Conservation (phyloP, 2,113 vertebrate genomes). For the Tragelaphus strepsiceros region DNA sequence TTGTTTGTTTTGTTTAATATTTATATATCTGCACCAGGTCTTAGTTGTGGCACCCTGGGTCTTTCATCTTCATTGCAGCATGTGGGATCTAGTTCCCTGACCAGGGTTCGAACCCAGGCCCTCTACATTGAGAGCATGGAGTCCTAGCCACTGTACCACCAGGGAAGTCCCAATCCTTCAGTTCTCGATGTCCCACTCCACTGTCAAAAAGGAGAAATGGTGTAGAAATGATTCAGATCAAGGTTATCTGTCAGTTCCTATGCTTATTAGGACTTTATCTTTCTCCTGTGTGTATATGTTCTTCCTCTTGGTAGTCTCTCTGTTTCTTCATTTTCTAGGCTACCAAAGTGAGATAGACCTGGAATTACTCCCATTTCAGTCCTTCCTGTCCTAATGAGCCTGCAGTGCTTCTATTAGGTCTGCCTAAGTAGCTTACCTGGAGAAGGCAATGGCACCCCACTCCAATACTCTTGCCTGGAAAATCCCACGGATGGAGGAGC, state of each 20-base stretch:
- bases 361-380: background rate
- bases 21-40: background rate
- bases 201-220: background rate
- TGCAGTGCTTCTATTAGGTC: background rate
- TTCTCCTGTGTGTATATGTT: background rate
- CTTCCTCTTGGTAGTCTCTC: background rate
- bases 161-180: background rate
- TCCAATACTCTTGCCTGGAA: no score
- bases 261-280: background rate
- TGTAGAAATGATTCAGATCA: background rate
- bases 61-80: background rate
- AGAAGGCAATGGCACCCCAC: no score
- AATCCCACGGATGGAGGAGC: no score
- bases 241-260: background rate
- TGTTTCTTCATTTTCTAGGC: background rate
- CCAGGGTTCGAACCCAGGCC: background rate
- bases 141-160: background rate
- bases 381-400: background rate
- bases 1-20: background rate
- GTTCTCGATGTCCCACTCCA: no score
- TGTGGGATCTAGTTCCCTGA: background rate
- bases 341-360: background rate
- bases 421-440: background rate
- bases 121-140: background rate
- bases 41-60: background rate